Conservation (phyloP, 2,888 invertebrate species). For the Minunthozetes semirufus region DNA sequence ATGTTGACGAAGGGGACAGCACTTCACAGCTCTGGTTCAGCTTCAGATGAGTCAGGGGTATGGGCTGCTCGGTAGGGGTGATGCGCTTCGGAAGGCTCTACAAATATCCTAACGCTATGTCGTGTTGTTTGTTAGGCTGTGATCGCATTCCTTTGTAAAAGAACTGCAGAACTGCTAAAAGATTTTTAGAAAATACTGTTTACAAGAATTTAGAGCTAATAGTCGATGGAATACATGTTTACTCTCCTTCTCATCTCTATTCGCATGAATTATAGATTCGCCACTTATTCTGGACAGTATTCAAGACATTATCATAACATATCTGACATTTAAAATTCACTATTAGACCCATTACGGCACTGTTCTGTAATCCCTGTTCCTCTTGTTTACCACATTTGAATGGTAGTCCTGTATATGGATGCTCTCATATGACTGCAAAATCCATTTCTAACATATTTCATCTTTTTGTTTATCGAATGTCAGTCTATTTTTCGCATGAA, state of each 20-base stretch:
- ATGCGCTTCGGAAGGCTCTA: neutral
- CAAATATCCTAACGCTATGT: neutral
- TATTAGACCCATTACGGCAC: neutral
- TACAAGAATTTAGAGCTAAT: neutral
- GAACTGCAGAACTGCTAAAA: neutral
- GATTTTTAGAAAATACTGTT: neutral
- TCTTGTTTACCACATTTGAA: neutral
- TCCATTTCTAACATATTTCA: neutral
- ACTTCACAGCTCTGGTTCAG: neutral
- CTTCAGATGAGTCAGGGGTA: neutral
- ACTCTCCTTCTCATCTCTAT: neutral
- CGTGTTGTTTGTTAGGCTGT: neutral
- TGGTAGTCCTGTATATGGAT: neutral
- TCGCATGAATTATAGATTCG: neutral
- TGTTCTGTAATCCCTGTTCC: neutral
- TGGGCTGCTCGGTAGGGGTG: neutral
- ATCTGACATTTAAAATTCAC: neutral
- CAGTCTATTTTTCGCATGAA: neutral
- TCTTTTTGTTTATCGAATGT: constrained; percentile 4
- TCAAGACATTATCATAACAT: too few species aligned
- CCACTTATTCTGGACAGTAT: constrained; percentile 8
- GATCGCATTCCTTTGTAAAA: constrained; percentile 1
- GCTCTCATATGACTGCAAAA: neutral
- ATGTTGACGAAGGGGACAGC: neutral
- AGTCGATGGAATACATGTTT: neutral